Conservation (phyloP, 2,888 invertebrate species). For the Lasioglossum figueresi region DNA sequence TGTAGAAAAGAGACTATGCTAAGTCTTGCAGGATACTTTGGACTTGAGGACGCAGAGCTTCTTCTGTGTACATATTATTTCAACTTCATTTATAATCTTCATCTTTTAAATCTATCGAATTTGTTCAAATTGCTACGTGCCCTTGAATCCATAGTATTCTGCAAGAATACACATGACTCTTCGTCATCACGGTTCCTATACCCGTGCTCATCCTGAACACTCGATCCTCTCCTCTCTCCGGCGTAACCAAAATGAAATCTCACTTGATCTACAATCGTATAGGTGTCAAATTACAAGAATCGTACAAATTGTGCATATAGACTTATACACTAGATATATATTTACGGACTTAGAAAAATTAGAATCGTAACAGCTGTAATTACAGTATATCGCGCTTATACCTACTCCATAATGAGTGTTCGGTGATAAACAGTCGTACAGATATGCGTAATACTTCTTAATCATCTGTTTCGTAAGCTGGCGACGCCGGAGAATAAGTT, state of each 20-base stretch:
- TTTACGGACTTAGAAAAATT: slow-evolving; percentile 51
- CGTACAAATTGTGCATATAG: slow-evolving; percentile 45
- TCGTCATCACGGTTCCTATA: neutral
- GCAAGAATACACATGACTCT: neutral
- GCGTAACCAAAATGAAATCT: slow-evolving; percentile 4
- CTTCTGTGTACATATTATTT: neutral
- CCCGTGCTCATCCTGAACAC: neutral
- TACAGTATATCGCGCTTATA: slow-evolving; percentile 52
- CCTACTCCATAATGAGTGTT: slow-evolving; percentile 40
- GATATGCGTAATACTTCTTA: slow-evolving; percentile 61
- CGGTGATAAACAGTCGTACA: slow-evolving; percentile 29
- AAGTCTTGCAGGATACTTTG: neutral
- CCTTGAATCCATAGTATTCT: neutral
- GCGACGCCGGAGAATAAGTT: slow-evolving; percentile 88
- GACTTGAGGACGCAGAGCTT: neutral
- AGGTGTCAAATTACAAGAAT: slow-evolving; percentile 15
- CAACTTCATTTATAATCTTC: neutral
- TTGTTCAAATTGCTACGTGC: neutral
- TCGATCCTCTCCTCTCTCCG: neutral
- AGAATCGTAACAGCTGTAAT: slow-evolving; percentile 44
- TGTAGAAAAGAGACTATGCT: neutral
- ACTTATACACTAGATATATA: slow-evolving; percentile 51
- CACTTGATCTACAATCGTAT: neutral
- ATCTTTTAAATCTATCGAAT: neutral
- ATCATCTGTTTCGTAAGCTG: slow-evolving; percentile 87